A percentile compares a stretch with the other conserved stretches of the same genome.
Conservation (phyloP, 2,888 invertebrate genomes). For the Drosophila cyrtoloma region DNA sequence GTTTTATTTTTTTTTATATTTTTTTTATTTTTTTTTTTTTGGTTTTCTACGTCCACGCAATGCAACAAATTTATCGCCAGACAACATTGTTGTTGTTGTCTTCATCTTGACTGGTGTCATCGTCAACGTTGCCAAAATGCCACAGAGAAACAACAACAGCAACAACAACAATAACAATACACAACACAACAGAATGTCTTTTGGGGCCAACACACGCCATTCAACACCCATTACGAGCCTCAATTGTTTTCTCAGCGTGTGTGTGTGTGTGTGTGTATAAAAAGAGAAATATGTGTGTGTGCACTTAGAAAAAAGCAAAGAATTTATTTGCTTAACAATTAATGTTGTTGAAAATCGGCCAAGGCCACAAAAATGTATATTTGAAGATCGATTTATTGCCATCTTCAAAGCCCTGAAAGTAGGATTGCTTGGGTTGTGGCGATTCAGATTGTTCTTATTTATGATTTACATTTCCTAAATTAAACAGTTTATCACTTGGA, state of each 20-base stretch:
- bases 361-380: background rate
- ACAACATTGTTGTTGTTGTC: constrained; percentile 45
- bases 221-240: constrained; percentile 76
- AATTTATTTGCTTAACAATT: background rate
- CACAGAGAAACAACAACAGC: constrained; percentile 41
- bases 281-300: background rate
- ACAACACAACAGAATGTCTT: constrained; percentile 46
- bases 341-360: background rate
- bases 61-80: constrained; percentile 80
- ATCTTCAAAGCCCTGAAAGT: background rate
- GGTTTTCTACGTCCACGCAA: constrained; percentile 80
- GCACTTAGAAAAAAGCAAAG: constrained; percentile 1
- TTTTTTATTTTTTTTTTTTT: constrained; percentile 7
- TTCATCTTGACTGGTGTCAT: constrained; percentile 71
- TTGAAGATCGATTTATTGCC: background rate
- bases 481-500: background rate
- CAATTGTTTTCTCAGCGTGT: constrained; percentile 50
- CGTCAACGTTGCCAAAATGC: constrained; percentile 75
- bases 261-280: constrained; percentile 4
- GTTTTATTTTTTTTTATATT: constrained; percentile 4
- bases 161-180: constrained; percentile 36
- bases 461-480: background rate
- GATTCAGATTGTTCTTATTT: background rate
- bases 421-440: fast-evolving
- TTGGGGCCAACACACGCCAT: constrained; percentile 67